Base-by-base conservation (phyloP, 2,888 invertebrate genomes). In the Troilus luridus region DNA sequence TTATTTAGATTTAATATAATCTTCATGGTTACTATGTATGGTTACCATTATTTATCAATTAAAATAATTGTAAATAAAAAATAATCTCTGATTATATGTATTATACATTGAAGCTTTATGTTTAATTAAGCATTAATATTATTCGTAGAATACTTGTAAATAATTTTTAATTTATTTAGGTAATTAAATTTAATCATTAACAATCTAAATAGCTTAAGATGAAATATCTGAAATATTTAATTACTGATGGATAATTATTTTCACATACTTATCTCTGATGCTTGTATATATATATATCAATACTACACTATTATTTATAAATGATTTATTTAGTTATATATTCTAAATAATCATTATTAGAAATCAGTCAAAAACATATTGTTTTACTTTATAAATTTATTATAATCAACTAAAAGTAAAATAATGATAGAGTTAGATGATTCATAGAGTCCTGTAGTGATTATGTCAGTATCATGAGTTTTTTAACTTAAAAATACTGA, bases 161-260 rank as follows among this genome's bases (percentile, higher is more conserved):
- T 77, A 77, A 19, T 77, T 1, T 77, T 77, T 77, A 77, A 77
- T 77, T 77, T 77, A 77, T 77, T 77, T 77, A 19, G 27, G 27
- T 77, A 17, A 17, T 41, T 10, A 41, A 14, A 41, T 77, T 77
- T 41, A 27, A 77, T 77, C 41, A 77, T 77, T 77, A 27, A 77
- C 10, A 17, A 77, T 77, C 8, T 24, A 67, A 67, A 27, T 7
- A 67, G 67, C 67, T 67, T 67, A 14, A 14, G 67, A 67, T 67
- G 24, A 8, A 14, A 67, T 64, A n/a, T 64, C n/a, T 24, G 27
- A 8, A 77, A 3, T 41, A 41, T 41, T 14, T 77, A 77, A 77
- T 8, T 77, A 72, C 41, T 27, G 72, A 72, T 12, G n/a, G 19
- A 27, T 27, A 14, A 14, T 72, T n/a, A 64, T n/a, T n/a, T 64